Conservation (phyloP, 2,797 vertebrate genomes). For the Bovichtus diacanthus region DNA sequence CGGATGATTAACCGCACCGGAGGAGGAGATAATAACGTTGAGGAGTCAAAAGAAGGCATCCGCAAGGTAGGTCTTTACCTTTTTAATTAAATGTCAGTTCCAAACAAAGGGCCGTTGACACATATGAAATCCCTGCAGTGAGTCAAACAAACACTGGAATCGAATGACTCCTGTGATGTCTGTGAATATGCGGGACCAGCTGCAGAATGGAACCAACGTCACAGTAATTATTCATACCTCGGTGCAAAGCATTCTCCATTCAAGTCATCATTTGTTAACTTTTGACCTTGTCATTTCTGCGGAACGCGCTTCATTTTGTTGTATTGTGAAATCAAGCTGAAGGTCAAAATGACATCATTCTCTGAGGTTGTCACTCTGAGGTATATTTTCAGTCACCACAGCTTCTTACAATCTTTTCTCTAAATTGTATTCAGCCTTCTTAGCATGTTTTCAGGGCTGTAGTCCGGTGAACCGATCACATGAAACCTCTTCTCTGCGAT, state of each 20-base stretch:
- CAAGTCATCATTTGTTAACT: conserved; percentile 19
- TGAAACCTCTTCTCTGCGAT: neutral
- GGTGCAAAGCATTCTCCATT: conserved; percentile 11
- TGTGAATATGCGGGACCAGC: conserved; percentile 20
- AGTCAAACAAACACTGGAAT: conserved; percentile 22
- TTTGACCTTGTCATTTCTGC: conserved; percentile 22
- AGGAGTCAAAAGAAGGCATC: conserved; percentile 94
- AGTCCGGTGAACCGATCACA: neutral
- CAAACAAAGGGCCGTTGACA: conserved; percentile 8
- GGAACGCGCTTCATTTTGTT: conserved; percentile 15
- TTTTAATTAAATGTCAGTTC: conserved; percentile 20
- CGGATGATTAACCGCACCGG: conserved; percentile 97
- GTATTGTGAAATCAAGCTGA: conserved; percentile 15
- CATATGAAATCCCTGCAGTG: conserved; percentile 17
- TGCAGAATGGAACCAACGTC: conserved; percentile 14
- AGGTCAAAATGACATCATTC: neutral
- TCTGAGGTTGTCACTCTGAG: neutral
- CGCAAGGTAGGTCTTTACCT: conserved; percentile 89
- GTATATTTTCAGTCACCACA: neutral
- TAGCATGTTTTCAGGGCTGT: neutral
- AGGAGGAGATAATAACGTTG: conserved; percentile 93
- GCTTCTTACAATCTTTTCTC: conserved; percentile 4
- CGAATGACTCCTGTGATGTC: neutral
- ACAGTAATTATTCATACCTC: conserved; percentile 17
- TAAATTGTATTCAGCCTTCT: neutral